These are phyloP conservation scores for Ancistrus triradiatus DNA, from an alignment of 2,113 vertebrate genomes.

Conservation along the genomic window DNA sequence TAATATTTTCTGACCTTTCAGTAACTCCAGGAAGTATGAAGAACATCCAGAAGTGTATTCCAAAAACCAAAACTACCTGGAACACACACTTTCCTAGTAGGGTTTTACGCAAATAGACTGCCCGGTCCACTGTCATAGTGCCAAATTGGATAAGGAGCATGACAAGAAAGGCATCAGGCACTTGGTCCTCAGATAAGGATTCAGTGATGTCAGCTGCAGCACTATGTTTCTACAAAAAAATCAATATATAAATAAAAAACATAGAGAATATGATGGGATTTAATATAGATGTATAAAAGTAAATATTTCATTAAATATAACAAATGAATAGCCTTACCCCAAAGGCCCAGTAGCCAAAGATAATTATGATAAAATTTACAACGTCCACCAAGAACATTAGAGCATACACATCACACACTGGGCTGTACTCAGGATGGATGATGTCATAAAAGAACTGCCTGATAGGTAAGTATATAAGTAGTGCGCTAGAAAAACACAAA, in stretches of 20 bases:
- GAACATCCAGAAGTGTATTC: slow-evolving; percentile 78
- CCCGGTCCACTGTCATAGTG: slow-evolving; percentile 70
- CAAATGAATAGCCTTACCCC: slow-evolving; percentile 57
- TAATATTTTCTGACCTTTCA: slow-evolving; percentile 58
- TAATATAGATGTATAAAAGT: no score
- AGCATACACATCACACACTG: slow-evolving; percentile 63
- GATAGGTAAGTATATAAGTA: slow-evolving; percentile 67
- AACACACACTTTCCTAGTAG: slow-evolving; percentile 71
- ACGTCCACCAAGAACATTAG: slow-evolving; percentile 70
- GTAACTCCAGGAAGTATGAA: slow-evolving; percentile 74
- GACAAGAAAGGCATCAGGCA: slow-evolving; percentile 72
- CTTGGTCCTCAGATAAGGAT: slow-evolving; percentile 73
- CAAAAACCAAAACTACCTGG: slow-evolving; percentile 71
- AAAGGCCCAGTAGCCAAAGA: slow-evolving; percentile 74
- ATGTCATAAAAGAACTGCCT: slow-evolving; percentile 75
- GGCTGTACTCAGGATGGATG: slow-evolving; percentile 72
- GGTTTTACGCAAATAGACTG: slow-evolving; percentile 72
- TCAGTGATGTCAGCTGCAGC: slow-evolving; percentile 66
- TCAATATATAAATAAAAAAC: no score
- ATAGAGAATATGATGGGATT: no score
- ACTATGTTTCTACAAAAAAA: slow-evolving; percentile 67
- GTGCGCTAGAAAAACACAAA: slow-evolving; percentile 50
- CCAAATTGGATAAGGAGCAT: slow-evolving; percentile 75
- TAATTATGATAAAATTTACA: slow-evolving; percentile 71
- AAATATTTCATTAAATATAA: background rate